phyloP scores from a whole-genome alignment of 2,113 vertebrate genomes.

The Anarhynchus alexandrinus region DNA sequence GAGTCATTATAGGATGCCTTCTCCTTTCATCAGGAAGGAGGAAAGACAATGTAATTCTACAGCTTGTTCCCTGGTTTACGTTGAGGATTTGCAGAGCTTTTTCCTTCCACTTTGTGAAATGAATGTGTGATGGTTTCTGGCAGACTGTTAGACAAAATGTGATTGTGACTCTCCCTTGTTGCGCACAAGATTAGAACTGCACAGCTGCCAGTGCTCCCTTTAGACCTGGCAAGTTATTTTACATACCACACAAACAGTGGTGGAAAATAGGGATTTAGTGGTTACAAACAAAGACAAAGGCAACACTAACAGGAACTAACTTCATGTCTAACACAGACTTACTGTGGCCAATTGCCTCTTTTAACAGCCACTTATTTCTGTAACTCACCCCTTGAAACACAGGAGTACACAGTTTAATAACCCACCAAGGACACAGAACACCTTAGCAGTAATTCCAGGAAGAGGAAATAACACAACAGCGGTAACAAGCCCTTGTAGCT shows the following conservation, averaged over 20 bases:
- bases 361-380: neutral
- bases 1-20: neutral
- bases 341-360: neutral
- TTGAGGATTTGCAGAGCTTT: neutral
- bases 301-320: neutral
- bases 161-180: neutral
- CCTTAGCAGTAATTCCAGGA: neutral
- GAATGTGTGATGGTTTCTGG: conserved; percentile 13
- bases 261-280: neutral
- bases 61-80: neutral
- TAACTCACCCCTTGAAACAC: neutral
- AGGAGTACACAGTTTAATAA: neutral
- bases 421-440: neutral
- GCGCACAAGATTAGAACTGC: neutral
- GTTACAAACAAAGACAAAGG: neutral
- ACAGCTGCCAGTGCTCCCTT: neutral
- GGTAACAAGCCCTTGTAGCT: neutral
- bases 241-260: neutral
- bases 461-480: neutral
- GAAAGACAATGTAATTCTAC: neutral
- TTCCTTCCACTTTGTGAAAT: conserved; percentile 21
- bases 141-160: conserved; percentile 9
- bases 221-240: neutral
- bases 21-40: neutral
- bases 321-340: neutral